Base-by-base conservation (phyloP, 2,113 vertebrate species). In the Ailurus styani region DNA sequence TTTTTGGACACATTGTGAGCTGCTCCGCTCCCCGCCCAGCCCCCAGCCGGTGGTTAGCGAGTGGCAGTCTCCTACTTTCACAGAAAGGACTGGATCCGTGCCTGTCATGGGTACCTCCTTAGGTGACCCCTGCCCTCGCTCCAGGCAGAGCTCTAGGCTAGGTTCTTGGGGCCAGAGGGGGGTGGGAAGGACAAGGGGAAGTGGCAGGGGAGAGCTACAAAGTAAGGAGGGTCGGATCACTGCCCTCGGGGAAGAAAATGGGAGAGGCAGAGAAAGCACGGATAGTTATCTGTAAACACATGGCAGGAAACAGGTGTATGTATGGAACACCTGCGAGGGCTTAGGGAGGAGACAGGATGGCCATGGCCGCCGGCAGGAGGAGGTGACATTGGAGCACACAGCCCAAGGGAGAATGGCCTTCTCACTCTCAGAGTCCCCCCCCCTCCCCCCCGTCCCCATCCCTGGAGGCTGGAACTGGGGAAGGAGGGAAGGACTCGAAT, bases 261-360 rank as follows among this genome's bases (percentile, higher is more conserved):
- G n/a, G 52, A 68, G 62, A 45, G 77, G 40, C 54, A 7, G 42
- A 40, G 60, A 60, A 81, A 15, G 21, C 40, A 14, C 31, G 6
- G 25, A 20, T 37, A 34, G 29, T 94, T 95, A 31, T 4, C 84
- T 2, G 9, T 87, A 77, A 95, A 85, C 91, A 93, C 2, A 0
- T 23, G 2, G 55, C 93, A 17, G 7, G n/a, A 25, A 60, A 14
- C 34, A n/a, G 25, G 81, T 54, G 50, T 62, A 1, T 8, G 31
- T 52, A 89, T 50, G n/a, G 23, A 34, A 0, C 84, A 77, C 87
- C 90, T 64, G 77, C 4, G 27, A 3, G n/a, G 66, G 31, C 9
- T 0, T 25, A 23, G 83, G 75, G 52, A 23, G n/a, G 73, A 4
- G 40, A 1, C 0, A 1, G 82, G 83, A 3, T 0, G 3, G 7